Percentiles rank a stretch among this genome's conserved stretches.
Evolutionary conservation across 2,113 vertebrate genomes (phyloP).

Genomic region (Bos indicus): DNA sequence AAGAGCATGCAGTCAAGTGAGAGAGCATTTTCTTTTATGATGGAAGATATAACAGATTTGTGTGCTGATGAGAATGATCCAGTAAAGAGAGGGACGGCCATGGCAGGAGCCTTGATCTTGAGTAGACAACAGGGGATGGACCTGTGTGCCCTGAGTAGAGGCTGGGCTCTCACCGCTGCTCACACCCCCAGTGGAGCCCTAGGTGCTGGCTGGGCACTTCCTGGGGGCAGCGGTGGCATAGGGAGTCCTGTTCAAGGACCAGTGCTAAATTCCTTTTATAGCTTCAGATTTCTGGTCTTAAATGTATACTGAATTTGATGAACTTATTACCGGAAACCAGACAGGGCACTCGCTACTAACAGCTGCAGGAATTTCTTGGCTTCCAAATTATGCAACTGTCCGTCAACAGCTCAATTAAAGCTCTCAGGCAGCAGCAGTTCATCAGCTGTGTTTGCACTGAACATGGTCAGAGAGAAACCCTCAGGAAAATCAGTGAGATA

Average conservation of each 20-base stretch:
- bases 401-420: neutral
- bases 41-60: neutral
- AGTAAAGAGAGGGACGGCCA: neutral
- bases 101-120: neutral
- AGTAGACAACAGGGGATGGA: neutral
- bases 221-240: fast-evolving
- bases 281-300: neutral
- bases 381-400: constrained; percentile 22
- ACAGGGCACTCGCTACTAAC: neutral
- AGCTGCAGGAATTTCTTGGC: constrained; percentile 25
- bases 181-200: neutral
- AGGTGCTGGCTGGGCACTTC: neutral
- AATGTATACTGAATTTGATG: neutral
- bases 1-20: neutral
- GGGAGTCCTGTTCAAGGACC: neutral
- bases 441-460: constrained; percentile 10
- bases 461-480: neutral
- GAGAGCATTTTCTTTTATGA: neutral
- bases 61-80: neutral
- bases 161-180: neutral
- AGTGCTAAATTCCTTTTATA: neutral
- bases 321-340: constrained; percentile 29
- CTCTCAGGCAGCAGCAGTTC: neutral
- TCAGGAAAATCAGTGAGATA: neutral
- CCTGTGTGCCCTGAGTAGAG: neutral